A percentile compares a stretch with the other conserved stretches of the same genome.
Conservation (phyloP, 2,113 vertebrate genomes). For the Hemicordylus capensis region DNA sequence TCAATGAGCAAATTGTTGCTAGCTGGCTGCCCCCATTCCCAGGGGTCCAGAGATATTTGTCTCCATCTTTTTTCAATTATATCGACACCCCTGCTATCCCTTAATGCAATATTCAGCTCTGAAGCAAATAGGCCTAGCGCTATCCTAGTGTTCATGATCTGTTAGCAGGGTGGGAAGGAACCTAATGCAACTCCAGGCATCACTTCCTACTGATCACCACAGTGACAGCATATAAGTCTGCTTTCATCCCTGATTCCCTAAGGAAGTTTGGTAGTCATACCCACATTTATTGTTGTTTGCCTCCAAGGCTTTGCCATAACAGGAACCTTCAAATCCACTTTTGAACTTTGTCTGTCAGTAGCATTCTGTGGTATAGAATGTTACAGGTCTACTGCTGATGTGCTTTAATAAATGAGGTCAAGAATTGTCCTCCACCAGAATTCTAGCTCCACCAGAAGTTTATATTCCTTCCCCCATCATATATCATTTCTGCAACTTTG, state of each 20-base stretch:
- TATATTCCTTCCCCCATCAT: neutral
- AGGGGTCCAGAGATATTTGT: too few species aligned
- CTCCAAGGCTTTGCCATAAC: neutral
- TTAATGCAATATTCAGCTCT: neutral
- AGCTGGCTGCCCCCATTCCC: too few species aligned
- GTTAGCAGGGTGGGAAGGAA: too few species aligned
- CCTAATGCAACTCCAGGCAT: neutral
- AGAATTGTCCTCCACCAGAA: neutral
- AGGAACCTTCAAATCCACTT: neutral
- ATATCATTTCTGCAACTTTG: neutral
- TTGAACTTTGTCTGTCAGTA: neutral
- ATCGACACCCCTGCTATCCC: too few species aligned
- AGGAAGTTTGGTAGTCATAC: too few species aligned
- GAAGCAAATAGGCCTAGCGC: neutral
- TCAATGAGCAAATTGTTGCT: too few species aligned
- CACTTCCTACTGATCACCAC: neutral
- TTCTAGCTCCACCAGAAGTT: neutral
- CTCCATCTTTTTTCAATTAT: too few species aligned
- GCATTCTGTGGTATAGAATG: neutral
- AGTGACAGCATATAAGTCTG: neutral
- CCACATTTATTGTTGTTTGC: neutral
- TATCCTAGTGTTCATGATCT: neutral
- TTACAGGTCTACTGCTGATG: too few species aligned
- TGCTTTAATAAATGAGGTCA: neutral
- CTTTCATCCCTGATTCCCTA: too few species aligned